Conservation (phyloP, 1,140 invertebrate species). For the Atta colombica region DNA sequence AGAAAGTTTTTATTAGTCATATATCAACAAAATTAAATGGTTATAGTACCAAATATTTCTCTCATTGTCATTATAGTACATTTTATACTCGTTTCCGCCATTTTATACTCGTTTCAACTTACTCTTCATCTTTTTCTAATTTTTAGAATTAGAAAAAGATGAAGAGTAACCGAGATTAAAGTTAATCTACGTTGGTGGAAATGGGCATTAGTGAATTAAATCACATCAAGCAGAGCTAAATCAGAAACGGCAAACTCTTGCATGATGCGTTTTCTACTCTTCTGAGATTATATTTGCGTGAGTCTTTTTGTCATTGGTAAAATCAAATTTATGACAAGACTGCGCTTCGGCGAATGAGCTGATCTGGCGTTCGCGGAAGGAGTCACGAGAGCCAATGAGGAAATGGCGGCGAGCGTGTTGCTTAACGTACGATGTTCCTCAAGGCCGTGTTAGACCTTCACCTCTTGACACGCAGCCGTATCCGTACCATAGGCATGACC, state of each 20-base stretch:
- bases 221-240: neutral
- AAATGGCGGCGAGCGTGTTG: conserved; percentile 69
- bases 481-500: conserved; percentile 76
- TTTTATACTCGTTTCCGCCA: too few relatives aligned
- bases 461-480: conserved; percentile 80
- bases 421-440: conserved; percentile 76
- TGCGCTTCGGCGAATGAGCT: neutral
- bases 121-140: too few relatives aligned
- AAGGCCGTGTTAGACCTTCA: conserved; percentile 82
- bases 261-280: neutral
- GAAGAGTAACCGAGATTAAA: too few relatives aligned
- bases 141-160: too few relatives aligned
- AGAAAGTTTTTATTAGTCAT: too few relatives aligned
- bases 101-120: too few relatives aligned
- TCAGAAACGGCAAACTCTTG: neutral
- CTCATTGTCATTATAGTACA: too few relatives aligned
- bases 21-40: too few relatives aligned
- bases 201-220: neutral
- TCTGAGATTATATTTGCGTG: conserved; percentile 8
- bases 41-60: too few relatives aligned
- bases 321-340: conserved; percentile 35
- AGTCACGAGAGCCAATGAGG: conserved; percentile 68
- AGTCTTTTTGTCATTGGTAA: conserved; percentile 32
- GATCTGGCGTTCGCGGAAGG: conserved; percentile 69
- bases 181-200: too few relatives aligned